Evolutionary conservation across 2,888 invertebrate genomes (phyloP).

Genomic region (Zaprionus bogoriensis): DNA sequence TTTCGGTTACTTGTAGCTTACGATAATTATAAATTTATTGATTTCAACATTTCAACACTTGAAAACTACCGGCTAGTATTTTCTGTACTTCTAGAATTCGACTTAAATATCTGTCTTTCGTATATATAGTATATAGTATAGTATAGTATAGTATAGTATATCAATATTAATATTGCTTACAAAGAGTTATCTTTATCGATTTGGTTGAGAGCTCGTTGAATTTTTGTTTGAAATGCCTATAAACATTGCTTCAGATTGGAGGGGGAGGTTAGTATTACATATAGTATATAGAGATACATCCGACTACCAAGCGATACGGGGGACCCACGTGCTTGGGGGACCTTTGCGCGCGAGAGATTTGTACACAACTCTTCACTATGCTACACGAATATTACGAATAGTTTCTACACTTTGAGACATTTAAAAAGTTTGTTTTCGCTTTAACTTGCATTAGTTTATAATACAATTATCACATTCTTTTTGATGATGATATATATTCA

Average conservation of each 20-base stretch:
- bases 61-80: slow-evolving; percentile 42
- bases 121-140: not conserved
- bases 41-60: slow-evolving; percentile 47
- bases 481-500: slow-evolving; percentile 73
- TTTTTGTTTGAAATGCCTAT: slow-evolving; percentile 51
- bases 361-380: slow-evolving; percentile 22
- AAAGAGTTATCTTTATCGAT: not conserved
- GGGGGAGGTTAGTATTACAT: slow-evolving; percentile 11
- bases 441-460: slow-evolving; percentile 73
- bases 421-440: slow-evolving; percentile 45
- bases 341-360: not conserved
- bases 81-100: too few relatives aligned
- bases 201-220: slow-evolving; percentile 4
- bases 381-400: slow-evolving; percentile 6
- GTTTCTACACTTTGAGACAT: slow-evolving; percentile 16
- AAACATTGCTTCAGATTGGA: slow-evolving; percentile 48
- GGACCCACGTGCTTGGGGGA: not conserved
- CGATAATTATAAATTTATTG: slow-evolving; percentile 22
- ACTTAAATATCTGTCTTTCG: slow-evolving; percentile 1
- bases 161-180: slow-evolving; percentile 56
- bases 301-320: not conserved
- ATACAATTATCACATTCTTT: slow-evolving; percentile 78
- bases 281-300: slow-evolving; percentile 3
- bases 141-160: not conserved
- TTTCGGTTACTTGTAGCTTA: slow-evolving; percentile 42